Conservation (phyloP, 2,888 invertebrate species). For the Lampropteryx suffumata region DNA sequence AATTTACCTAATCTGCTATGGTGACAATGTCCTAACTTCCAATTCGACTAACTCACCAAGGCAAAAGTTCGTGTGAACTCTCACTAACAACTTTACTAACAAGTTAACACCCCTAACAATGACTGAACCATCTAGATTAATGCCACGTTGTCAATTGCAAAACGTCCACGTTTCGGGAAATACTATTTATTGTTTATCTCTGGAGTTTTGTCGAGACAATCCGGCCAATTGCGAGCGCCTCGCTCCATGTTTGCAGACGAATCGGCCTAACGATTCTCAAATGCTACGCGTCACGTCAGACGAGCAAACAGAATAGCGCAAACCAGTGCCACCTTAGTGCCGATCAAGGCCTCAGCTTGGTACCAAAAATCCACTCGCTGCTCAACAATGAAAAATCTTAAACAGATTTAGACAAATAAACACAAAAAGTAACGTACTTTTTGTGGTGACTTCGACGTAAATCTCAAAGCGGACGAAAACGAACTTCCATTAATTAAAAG, state of each 20-base stretch:
- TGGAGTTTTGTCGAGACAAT: slow-evolving; percentile 71
- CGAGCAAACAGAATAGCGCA: slow-evolving; percentile 68
- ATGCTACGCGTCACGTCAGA: slow-evolving; percentile 76
- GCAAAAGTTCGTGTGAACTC: slow-evolving; percentile 75
- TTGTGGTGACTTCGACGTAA: slow-evolving; percentile 77
- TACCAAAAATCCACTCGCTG: slow-evolving; percentile 56
- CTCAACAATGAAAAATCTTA: slow-evolving; percentile 74
- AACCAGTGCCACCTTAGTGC: slow-evolving; percentile 48
- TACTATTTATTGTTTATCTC: slow-evolving; percentile 74
- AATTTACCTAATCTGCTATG: slow-evolving; percentile 64
- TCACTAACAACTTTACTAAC: slow-evolving; percentile 78
- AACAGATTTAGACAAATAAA: slow-evolving; percentile 75
- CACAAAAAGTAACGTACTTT: slow-evolving; percentile 72
- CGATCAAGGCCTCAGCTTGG: slow-evolving; percentile 38
- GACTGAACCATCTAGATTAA: slow-evolving; percentile 81
- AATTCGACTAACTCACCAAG: slow-evolving; percentile 68
- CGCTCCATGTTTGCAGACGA: slow-evolving; percentile 72
- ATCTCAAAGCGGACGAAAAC: slow-evolving; percentile 65
- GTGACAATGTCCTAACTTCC: slow-evolving; percentile 71
- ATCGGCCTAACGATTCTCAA: slow-evolving; percentile 79
- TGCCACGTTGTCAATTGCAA: slow-evolving; percentile 75
- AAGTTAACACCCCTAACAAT: slow-evolving; percentile 77
- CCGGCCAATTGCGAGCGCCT: slow-evolving; percentile 69
- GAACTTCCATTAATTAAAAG: slow-evolving; percentile 72
- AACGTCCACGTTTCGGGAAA: slow-evolving; percentile 76